Conservation (phyloP, 2,888 invertebrate genomes). For the Morinoia aosen region DNA sequence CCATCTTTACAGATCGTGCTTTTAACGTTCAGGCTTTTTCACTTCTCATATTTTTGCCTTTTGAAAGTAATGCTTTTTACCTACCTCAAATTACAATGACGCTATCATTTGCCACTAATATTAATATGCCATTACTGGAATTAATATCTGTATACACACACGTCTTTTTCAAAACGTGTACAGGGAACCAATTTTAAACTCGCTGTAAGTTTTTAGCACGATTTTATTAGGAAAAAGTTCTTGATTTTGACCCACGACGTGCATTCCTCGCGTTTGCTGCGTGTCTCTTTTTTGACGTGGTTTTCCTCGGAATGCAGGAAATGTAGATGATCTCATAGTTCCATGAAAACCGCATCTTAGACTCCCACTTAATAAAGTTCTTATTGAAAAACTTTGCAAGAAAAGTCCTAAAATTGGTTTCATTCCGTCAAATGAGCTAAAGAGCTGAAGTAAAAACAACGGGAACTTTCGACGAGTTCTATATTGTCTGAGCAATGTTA, state of each 20-base stretch:
- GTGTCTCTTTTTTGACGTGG: background rate
- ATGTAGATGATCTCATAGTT: background rate
- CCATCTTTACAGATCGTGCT: too few species aligned
- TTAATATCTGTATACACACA: too few species aligned
- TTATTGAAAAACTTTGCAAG: background rate
- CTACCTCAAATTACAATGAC: too few species aligned
- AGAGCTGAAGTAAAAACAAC: background rate
- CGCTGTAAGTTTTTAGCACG: background rate
- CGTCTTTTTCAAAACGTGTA: too few species aligned
- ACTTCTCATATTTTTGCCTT: too few species aligned
- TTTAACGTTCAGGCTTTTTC: too few species aligned
- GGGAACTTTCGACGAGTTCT: background rate
- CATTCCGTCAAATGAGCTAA: background rate
- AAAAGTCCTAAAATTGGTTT: slow-evolving; percentile 1
- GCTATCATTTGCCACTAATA: too few species aligned
- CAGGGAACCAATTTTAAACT: background rate
- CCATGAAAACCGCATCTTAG: background rate
- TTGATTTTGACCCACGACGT: background rate
- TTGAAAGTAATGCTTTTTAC: too few species aligned
- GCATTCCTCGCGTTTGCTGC: background rate
- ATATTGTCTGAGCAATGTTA: background rate
- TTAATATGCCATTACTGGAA: too few species aligned
- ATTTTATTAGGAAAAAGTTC: background rate
- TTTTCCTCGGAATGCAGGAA: background rate
- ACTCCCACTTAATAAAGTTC: background rate